These are phyloP conservation scores for Ceratina japonica DNA, from an alignment of 1,140 invertebrate genomes.

Conservation along the genomic window DNA sequence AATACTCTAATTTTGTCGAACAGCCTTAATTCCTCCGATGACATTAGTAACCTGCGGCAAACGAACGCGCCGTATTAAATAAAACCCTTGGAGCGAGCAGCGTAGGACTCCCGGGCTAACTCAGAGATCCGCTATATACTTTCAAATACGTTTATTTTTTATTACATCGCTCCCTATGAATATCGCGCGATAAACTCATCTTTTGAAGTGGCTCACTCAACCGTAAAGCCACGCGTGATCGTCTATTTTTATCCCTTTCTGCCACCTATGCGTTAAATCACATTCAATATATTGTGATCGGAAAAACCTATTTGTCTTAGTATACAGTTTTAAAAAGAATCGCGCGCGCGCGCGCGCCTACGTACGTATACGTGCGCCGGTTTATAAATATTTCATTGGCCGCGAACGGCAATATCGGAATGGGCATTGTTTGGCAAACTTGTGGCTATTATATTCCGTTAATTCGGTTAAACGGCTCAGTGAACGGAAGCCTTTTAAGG, in stretches of 20 bases:
- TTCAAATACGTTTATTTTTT: conserved; percentile 45
- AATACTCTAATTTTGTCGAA: conserved; percentile 92
- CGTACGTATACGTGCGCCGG: background rate
- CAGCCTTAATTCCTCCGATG: conserved; percentile 88
- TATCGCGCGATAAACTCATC: conserved; percentile 66
- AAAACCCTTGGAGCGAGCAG: background rate
- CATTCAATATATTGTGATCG: conserved; percentile 55
- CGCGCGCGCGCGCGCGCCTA: background rate
- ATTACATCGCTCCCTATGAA: conserved; percentile 49
- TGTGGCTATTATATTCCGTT: conserved; percentile 25
- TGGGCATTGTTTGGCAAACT: background rate
- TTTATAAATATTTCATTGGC: conserved; percentile 12
- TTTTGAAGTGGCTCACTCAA: conserved; percentile 73
- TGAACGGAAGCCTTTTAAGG: conserved; percentile 66
- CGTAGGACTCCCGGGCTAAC: conserved; percentile 1
- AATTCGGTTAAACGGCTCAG: conserved; percentile 55
- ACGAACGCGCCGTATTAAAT: conserved; percentile 7
- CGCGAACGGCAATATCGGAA: background rate
- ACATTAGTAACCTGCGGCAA: conserved; percentile 84
- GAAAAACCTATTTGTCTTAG: conserved; percentile 44
- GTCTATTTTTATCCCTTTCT: conserved; percentile 74
- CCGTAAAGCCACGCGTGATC: conserved; percentile 64
- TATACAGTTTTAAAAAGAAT: conserved; percentile 39
- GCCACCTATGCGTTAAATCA: conserved; percentile 65
- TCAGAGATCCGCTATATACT: conserved; percentile 42